phyloP scores from a whole-genome alignment of 2,888 invertebrate species.

The Volucella inanis region DNA sequence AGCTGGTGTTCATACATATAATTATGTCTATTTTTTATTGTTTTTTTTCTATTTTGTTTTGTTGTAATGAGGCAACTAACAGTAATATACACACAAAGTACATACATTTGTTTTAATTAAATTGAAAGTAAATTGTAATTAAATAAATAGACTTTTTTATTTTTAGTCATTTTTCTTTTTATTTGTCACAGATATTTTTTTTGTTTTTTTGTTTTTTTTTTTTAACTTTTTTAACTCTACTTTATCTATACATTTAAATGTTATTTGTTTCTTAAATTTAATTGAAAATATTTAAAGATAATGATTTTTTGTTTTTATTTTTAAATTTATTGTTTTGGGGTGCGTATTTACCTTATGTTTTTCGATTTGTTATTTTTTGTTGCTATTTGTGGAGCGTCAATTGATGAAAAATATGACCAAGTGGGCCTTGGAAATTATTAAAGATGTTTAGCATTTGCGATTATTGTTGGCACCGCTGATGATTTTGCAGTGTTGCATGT shows the following conservation, averaged over 20 bases:
- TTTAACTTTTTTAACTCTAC: conserved; percentile 41
- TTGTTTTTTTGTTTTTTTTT: conserved; percentile 19
- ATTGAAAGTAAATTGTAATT: conserved; percentile 47
- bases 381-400: conserved; percentile 23
- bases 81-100: conserved; percentile 46
- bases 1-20: conserved; percentile 18
- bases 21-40: conserved; percentile 9
- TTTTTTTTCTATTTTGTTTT: conserved; percentile 19
- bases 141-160: conserved; percentile 41
- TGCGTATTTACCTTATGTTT: conserved; percentile 45
- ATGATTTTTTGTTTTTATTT: conserved; percentile 17
- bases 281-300: conserved; percentile 7
- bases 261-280: conserved; percentile 42
- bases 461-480: conserved; percentile 86
- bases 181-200: conserved; percentile 39
- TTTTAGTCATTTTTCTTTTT: conserved; percentile 9
- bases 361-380: conserved; percentile 7
- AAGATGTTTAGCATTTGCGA: conserved; percentile 84
- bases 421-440: conserved; percentile 16
- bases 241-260: conserved; percentile 50
- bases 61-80: conserved; percentile 50
- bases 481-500: conserved; percentile 84
- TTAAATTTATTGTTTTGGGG: conserved; percentile 62
- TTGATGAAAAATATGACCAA: conserved; percentile 20
- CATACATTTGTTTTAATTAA: conserved; percentile 33